These are phyloP conservation scores for Drosophila quadrilineata DNA, from an alignment of 1,140 invertebrate genomes.

Conservation along the genomic window DNA sequence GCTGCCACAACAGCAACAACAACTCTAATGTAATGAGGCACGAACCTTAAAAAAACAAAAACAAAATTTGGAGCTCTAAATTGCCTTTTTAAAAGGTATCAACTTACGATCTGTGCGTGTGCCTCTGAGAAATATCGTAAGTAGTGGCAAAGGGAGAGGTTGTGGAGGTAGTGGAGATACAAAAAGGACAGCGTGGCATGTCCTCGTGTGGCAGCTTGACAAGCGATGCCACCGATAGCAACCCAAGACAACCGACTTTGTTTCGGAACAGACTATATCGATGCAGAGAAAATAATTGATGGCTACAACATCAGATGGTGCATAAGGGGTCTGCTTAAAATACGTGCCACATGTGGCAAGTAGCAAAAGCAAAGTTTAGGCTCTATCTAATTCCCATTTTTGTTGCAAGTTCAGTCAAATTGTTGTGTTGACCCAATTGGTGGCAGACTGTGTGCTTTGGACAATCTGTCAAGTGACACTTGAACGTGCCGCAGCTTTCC, in stretches of 20 bases:
- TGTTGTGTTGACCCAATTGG: slow-evolving; percentile 27
- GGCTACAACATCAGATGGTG: background rate
- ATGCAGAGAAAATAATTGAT: too few relatives aligned
- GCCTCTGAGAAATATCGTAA: too few relatives aligned
- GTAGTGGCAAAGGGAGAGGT: too few relatives aligned
- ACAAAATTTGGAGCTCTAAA: background rate
- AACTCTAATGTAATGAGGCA: slow-evolving; percentile 42
- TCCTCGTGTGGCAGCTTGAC: slow-evolving; percentile 27
- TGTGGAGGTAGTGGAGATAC: too few relatives aligned
- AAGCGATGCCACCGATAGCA: slow-evolving; percentile 26
- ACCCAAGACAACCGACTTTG: too few relatives aligned
- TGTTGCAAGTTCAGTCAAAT: too few relatives aligned
- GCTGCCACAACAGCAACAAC: too few relatives aligned
- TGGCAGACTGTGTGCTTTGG: background rate
- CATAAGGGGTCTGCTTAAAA: background rate
- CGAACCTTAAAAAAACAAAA: slow-evolving; percentile 19
- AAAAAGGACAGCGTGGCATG: too few relatives aligned
- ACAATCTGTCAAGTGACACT: slow-evolving; percentile 36
- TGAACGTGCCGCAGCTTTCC: slow-evolving; percentile 20
- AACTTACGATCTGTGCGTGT: slow-evolving; percentile 8
- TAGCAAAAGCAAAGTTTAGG: too few relatives aligned
- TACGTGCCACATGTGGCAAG: too few relatives aligned
- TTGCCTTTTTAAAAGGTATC: slow-evolving; percentile 10
- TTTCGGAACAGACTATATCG: too few relatives aligned
- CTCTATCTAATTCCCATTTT: too few relatives aligned